Base-by-base conservation (phyloP, 2,888 invertebrate genomes). In the Spilosoma lubricipeda region DNA sequence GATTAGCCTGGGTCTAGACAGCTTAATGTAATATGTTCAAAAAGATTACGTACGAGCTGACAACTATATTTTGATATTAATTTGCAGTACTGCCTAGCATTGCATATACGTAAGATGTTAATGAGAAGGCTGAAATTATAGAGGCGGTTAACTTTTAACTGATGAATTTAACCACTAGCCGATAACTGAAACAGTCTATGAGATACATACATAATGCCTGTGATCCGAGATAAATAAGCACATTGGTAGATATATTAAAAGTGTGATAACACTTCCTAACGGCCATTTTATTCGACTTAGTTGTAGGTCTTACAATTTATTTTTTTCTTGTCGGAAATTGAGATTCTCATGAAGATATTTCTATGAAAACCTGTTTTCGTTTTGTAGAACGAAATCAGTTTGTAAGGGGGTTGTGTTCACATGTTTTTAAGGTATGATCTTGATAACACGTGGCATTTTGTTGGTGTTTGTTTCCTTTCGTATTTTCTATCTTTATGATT, bases 321-420 rank as follows among this genome's bases (percentile, higher is more conserved):
- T 85, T 84, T 84, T 65, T 73, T 80, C 82, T 78, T 80, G 81
- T 83, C 86, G 90, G 90, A 90, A 90, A 90, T 89, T 90, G 88
- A 84, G 85, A 88, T 88, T 87, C 89, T 86, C 86, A 84, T 81
- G 84, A 83, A 81, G 81, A 79, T 81, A 84, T 86, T 84, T 84
- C 77, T 86, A 77, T 82, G 83, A 78, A 71, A 85, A 78, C 72
- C 73, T 81, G 67, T 80, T 73, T 83, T 81, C 85, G 64, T 39
- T 74, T 85, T 82, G 79, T 78, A 72, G 75, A 83, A 83, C 77
- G 79, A 74, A 79, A 79, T 83, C 64, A 52, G 63, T 42, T 70
- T 73, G 71, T 77, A 74, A 67, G 73, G 63, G 74, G 67, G 48
- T 70, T 73, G 72, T 68, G 74, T 65, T 77, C 78, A 70, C 79